Conservation (phyloP, 1,140 invertebrate genomes). For the Mercenaria mercenaria region DNA sequence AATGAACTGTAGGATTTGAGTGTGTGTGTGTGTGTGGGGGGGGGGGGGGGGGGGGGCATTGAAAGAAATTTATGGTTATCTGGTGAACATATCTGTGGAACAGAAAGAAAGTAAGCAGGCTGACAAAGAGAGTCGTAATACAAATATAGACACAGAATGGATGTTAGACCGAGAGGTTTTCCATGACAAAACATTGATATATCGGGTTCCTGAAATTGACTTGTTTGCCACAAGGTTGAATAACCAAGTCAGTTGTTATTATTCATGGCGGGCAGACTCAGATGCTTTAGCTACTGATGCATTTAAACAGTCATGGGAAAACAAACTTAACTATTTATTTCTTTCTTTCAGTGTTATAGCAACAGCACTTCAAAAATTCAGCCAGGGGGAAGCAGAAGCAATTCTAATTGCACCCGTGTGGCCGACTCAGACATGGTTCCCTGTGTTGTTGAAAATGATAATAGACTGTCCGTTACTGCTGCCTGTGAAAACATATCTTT, state of each 20-base stretch:
- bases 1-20: neutral
- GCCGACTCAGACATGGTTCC: neutral
- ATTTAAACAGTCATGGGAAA: constrained; percentile 52
- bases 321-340: constrained; percentile 48
- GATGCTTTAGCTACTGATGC: constrained; percentile 46
- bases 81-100: neutral
- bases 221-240: constrained; percentile 67
- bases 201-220: constrained; percentile 25
- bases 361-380: constrained; percentile 19
- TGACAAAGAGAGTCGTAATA: neutral
- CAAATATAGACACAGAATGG: constrained; percentile 17
- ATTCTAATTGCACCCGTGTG: constrained; percentile 29
- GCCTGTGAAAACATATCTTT: neutral
- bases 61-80: neutral
- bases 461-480: neutral
- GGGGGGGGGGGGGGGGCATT: no score
- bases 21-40: no score
- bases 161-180: neutral
- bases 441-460: neutral
- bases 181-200: neutral
- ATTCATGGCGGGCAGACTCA: constrained; percentile 62
- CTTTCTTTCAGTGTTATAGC: constrained; percentile 52
- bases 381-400: constrained; percentile 5
- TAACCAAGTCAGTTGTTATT: constrained; percentile 46
- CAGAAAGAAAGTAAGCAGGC: neutral